Evolutionary conservation across 2,113 vertebrate genomes (phyloP).

Genomic region (Ictalurus furcatus): DNA sequence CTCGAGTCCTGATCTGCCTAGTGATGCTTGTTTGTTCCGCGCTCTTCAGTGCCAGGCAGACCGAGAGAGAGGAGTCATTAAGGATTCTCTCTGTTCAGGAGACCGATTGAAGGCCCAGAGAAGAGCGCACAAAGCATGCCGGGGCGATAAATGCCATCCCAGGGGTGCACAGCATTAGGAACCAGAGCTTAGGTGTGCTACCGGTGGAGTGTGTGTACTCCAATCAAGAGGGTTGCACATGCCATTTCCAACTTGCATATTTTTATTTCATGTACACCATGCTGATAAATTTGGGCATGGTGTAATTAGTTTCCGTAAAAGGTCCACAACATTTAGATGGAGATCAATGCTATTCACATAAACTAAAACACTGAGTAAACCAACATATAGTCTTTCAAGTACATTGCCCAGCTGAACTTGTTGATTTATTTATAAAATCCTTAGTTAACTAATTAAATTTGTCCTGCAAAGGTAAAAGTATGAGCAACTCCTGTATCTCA

Average conservation of each 20-base stretch:
- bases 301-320: neutral
- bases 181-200: conserved; percentile 36
- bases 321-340: neutral
- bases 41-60: conserved; percentile 36
- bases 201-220: conserved; percentile 31
- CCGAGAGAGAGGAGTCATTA: conserved; percentile 47
- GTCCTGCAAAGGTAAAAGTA: neutral
- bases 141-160: conserved; percentile 56
- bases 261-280: neutral
- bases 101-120: conserved; percentile 53
- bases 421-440: neutral
- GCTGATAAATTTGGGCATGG: neutral
- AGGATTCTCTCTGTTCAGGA: conserved; percentile 56
- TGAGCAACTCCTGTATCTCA: neutral
- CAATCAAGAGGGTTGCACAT: conserved; percentile 20
- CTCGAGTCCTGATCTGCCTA: conserved; percentile 22
- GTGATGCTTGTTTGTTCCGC: conserved; percentile 44
- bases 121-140: conserved; percentile 43
- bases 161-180: conserved; percentile 44
- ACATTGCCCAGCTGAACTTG: neutral
- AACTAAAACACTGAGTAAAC: neutral
- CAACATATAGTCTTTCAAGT: neutral
- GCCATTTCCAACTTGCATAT: neutral
- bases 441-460: neutral
- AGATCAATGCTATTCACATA: neutral